Evolutionary conservation across 64 coral and sea anemone species (phyloP).

Genomic region (Actinia tenebrosa): DNA sequence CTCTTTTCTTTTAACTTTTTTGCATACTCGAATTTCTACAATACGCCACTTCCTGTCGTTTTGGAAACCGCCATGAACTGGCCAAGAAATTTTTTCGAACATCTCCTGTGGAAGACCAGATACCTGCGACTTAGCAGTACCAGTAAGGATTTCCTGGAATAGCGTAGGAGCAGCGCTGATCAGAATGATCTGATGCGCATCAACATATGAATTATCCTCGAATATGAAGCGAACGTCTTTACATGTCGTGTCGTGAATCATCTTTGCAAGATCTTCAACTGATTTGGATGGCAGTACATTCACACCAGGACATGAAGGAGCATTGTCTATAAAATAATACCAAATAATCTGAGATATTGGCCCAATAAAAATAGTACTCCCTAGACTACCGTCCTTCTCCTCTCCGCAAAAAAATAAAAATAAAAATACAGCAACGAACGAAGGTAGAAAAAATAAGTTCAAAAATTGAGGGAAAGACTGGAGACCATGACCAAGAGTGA

Average conservation of each 20-base stretch:
- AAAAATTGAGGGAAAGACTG: too few relatives aligned
- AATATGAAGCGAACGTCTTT: slow-evolving; percentile 6
- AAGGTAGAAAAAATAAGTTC: too few relatives aligned
- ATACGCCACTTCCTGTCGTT: not conserved
- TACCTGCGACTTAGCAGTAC: not conserved
- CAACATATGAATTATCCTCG: not conserved
- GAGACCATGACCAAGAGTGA: too few relatives aligned
- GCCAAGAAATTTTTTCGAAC: not conserved
- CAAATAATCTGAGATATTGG: too few relatives aligned
- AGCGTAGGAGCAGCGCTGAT: slow-evolving; percentile 2
- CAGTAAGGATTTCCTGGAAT: not conserved
- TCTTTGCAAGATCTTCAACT: not conserved
- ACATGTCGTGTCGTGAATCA: slow-evolving; percentile 2
- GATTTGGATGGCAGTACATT: not conserved
- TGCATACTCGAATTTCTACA: slow-evolving; percentile 1
- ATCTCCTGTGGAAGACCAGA: not conserved
- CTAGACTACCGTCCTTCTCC: too few relatives aligned
- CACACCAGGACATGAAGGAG: not conserved
- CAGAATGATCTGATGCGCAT: slow-evolving; percentile 14
- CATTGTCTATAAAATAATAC: not conserved
- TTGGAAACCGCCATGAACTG: not conserved
- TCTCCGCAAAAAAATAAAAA: too few relatives aligned
- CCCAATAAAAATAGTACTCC: too few relatives aligned
- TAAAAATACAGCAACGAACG: too few relatives aligned
- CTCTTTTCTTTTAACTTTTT: slow-evolving; percentile 6